These are phyloP conservation scores for Semnornis frantzii DNA, from an alignment of 2,113 vertebrate species.

Conservation along the genomic window DNA sequence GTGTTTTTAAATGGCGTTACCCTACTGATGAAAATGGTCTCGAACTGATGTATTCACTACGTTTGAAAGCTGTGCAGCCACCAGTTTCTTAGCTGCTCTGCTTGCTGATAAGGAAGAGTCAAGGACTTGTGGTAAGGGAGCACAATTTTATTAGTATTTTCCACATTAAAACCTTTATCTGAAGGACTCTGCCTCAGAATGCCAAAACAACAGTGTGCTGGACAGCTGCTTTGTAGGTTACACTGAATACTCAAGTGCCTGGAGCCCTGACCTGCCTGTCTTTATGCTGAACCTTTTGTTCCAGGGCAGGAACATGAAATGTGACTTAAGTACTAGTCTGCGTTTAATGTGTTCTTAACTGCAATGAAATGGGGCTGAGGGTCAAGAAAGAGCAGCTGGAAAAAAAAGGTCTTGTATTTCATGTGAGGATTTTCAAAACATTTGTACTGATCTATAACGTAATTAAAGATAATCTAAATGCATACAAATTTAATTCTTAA, in stretches of 20 bases:
- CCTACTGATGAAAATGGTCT: background rate
- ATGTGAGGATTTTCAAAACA: background rate
- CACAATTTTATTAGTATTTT: background rate
- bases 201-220: background rate
- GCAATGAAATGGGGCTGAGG: background rate
- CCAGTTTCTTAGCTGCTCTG: slow-evolving; percentile 12
- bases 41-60: background rate
- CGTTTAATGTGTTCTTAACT: background rate
- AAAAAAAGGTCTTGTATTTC: background rate
- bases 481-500: background rate
- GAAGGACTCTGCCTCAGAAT: background rate
- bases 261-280: background rate
- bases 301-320: background rate
- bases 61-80: background rate
- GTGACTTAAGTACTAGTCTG: background rate
- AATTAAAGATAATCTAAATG: background rate
- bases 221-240: background rate
- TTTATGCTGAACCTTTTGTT: background rate
- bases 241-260: background rate
- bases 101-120: slow-evolving; percentile 3
- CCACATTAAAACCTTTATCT: background rate
- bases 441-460: background rate
- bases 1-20: background rate
- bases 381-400: background rate
- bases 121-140: slow-evolving; percentile 31